Evolutionary conservation across 2,797 vertebrate genomes (phyloP).

Genomic region (Rhinichthys osculus): DNA sequence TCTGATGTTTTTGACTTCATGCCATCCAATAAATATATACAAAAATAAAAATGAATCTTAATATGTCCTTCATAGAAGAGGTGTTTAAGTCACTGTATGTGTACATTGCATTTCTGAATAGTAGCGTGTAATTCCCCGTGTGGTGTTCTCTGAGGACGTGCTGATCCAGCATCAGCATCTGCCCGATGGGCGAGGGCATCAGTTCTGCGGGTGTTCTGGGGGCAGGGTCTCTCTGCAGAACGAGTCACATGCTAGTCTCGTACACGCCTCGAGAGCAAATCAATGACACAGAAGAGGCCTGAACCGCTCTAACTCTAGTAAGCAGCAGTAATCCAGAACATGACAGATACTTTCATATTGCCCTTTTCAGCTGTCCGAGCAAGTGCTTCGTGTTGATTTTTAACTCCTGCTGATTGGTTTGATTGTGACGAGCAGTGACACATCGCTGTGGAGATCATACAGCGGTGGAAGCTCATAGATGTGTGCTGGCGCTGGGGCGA

Average conservation of each 20-base stretch:
- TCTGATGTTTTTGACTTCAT: neutral
- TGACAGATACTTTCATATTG: slow-evolving; percentile 52
- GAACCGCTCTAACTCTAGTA: slow-evolving; percentile 40
- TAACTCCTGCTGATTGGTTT: slow-evolving; percentile 24
- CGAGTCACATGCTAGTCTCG: slow-evolving; percentile 52
- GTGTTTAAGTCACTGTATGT: neutral
- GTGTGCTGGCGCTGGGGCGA: neutral
- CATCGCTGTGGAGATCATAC: neutral
- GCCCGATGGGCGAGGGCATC: too few relatives aligned
- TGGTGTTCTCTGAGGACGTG: too few relatives aligned
- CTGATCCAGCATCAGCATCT: too few relatives aligned
- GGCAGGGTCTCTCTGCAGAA: slow-evolving; percentile 38
- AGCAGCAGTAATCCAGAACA: slow-evolving; percentile 56
- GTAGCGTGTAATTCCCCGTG: too few relatives aligned
- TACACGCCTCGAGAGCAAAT: slow-evolving; percentile 57
- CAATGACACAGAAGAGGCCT: slow-evolving; percentile 48
- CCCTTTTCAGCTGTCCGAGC: slow-evolving; percentile 50
- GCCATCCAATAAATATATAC: neutral
- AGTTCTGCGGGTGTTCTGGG: too few relatives aligned
- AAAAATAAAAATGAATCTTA: too few relatives aligned
- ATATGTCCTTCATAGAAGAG: too few relatives aligned
- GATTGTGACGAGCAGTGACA: slow-evolving; percentile 4
- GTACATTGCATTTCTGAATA: neutral
- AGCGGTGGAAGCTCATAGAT: too few relatives aligned
- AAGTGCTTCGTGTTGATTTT: slow-evolving; percentile 11